These are phyloP conservation scores for Torymus auratus DNA, from an alignment of 2,888 invertebrate genomes.

Conservation along the genomic window DNA sequence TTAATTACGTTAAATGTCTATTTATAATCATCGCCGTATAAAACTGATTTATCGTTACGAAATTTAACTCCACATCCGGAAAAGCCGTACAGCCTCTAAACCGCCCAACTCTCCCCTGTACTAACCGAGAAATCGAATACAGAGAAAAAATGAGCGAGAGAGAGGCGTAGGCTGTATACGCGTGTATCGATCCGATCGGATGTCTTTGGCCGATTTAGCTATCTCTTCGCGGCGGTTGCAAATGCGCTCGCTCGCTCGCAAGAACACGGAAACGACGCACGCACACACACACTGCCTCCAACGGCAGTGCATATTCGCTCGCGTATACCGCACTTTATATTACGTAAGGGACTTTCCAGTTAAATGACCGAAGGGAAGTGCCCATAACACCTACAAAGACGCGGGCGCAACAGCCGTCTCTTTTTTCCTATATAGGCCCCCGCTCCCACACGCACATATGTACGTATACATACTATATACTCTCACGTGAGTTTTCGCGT, in stretches of 20 bases:
- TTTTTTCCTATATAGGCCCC: background rate
- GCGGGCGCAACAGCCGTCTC: slow-evolving; percentile 30
- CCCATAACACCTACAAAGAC: slow-evolving; percentile 55
- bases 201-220: slow-evolving; percentile 46
- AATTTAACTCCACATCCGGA: no score
- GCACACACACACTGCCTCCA: no score
- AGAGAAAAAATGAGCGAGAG: background rate
- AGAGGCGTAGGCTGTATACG: slow-evolving; percentile 2
- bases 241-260: slow-evolving; percentile 35
- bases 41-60: no score
- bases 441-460: background rate
- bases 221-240: slow-evolving; percentile 9
- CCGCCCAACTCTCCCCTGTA: no score
- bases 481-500: background rate
- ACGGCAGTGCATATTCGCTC: no score
- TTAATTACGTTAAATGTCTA: no score
- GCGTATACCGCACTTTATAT: slow-evolving; percentile 65
- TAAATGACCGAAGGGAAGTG: slow-evolving; percentile 60
- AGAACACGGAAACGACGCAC: slow-evolving; percentile 72
- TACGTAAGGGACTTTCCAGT: slow-evolving; percentile 73
- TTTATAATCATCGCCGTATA: no score
- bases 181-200: slow-evolving; percentile 39
- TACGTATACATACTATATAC: background rate
- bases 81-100: no score
- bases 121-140: no score